A percentile compares a stretch with the other conserved stretches of the same genome.
phyloP scores from a whole-genome alignment of 2,797 vertebrate species.

The Delichon dasypus region DNA sequence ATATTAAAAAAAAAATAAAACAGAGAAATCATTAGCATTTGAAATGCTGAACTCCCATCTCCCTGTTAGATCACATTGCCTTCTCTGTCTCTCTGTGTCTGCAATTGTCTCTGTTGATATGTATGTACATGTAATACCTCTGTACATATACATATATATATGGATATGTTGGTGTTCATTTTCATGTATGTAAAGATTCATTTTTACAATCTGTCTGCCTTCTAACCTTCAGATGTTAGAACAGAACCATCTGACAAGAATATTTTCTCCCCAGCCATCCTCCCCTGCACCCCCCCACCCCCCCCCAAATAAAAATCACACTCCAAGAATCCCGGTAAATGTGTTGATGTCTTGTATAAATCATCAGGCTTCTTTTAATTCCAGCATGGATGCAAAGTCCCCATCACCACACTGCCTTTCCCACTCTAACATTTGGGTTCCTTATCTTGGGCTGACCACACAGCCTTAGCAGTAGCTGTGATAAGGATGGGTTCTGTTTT shows the following conservation, averaged over 20 bases:
- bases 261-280: accelerated
- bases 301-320: background rate
- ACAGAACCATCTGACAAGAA: background rate
- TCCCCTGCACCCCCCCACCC: too few species aligned
- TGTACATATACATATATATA: slow-evolving; percentile 17
- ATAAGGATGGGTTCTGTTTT: background rate
- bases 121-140: slow-evolving; percentile 22
- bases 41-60: background rate
- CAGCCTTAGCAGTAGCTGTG: background rate
- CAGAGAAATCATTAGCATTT: background rate
- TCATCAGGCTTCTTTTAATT: background rate
- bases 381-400: background rate
- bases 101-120: background rate
- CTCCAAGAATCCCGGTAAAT: slow-evolving; percentile 4
- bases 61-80: background rate
- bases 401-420: background rate
- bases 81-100: slow-evolving; percentile 7
- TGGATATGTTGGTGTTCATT: slow-evolving; percentile 5
- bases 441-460: background rate
- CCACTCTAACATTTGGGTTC: background rate
- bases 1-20: background rate
- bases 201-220: background rate
- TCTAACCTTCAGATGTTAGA: slow-evolving; percentile 4
- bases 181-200: background rate
- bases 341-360: background rate